phyloP scores from a whole-genome alignment of 2,113 vertebrate species.

The Willisornis vidua region DNA sequence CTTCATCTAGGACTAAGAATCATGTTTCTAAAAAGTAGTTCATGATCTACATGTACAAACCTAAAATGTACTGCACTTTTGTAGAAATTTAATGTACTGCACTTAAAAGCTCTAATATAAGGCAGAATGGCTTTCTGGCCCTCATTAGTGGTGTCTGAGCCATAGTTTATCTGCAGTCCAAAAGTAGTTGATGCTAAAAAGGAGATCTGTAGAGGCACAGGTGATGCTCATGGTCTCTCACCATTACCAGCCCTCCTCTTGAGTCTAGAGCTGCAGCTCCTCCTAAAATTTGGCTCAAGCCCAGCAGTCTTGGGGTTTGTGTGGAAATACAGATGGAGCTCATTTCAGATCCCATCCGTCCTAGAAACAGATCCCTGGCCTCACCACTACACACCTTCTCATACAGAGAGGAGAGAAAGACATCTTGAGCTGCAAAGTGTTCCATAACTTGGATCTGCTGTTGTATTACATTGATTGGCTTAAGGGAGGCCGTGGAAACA shows the following conservation, averaged over 20 bases:
- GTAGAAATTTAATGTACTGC: not conserved
- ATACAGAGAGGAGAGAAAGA: not conserved
- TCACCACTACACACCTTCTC: not conserved
- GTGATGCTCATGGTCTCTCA: not conserved
- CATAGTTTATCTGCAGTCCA: not conserved
- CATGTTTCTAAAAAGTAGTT: not conserved
- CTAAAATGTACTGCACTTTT: too few species aligned
- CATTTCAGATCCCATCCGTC: not conserved
- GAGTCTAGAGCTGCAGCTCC: not conserved
- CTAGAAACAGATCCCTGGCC: not conserved
- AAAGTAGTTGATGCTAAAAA: not conserved
- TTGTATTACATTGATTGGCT: not conserved
- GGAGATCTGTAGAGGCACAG: not conserved
- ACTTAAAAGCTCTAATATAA: not conserved
- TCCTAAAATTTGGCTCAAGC: not conserved
- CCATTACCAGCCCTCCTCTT: not conserved
- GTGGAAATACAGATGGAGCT: not conserved
- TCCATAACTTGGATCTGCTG: not conserved
- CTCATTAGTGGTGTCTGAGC: not conserved
- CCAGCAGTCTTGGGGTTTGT: not conserved
- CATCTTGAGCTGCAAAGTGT: not conserved
- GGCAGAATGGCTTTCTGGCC: not conserved
- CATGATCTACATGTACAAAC: not conserved
- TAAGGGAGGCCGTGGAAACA: constrained; percentile 27
- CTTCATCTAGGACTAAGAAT: not conserved